Evolutionary conservation across 2,797 vertebrate genomes (phyloP), one percentile per base, ranked within the genome.

Genomic region (Crypturellus tataupa): DNA sequence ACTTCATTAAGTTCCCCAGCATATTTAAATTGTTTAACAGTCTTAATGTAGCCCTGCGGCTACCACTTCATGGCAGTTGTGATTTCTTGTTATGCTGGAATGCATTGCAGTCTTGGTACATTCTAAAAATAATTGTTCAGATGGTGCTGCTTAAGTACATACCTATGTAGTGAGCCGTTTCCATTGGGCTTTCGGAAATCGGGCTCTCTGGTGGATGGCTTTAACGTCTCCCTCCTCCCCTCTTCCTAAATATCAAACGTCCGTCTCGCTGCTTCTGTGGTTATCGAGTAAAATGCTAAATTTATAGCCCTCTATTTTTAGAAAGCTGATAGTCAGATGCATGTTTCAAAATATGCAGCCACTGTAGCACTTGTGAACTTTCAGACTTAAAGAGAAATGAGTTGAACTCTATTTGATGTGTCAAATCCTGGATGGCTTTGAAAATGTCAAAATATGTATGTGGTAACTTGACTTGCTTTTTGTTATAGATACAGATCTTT

Each of bases 61-160:
- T 92, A 85, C 75, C 55, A 88, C 88, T 95, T 94, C 62, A 85
- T 80, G 85, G 95, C 71, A 44, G 25, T 94, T 94, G 80, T 64
- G 78, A 89, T 84, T 94, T 93, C 69, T 94, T 96, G 31, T 65
- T 85, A 68, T 93, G 93, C 80, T 93, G 91, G 93, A 94, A 97
- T 95, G 88, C 40, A 15, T 19, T 87, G 62, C 62, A 65, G 68
- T 71, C 64, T 67, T 78, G 20, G 85, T 88, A 56, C 80, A 39
- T 91, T 94, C 90, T 96, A 96, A 95, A 96, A 96, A 94, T 96
- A 95, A 96, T 93, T 94, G 87, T 91, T 96, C 89, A 90, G 87
- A 91, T 94, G 91, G 65, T 93, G 86, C 78, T 79, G 17, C 84
- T 96, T 49, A 88, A 96, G 88, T 88, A 59, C 94, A 78, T 96